These are phyloP conservation scores for Adela reaumurella DNA, from an alignment of 2,888 invertebrate genomes.

Conservation along the genomic window DNA sequence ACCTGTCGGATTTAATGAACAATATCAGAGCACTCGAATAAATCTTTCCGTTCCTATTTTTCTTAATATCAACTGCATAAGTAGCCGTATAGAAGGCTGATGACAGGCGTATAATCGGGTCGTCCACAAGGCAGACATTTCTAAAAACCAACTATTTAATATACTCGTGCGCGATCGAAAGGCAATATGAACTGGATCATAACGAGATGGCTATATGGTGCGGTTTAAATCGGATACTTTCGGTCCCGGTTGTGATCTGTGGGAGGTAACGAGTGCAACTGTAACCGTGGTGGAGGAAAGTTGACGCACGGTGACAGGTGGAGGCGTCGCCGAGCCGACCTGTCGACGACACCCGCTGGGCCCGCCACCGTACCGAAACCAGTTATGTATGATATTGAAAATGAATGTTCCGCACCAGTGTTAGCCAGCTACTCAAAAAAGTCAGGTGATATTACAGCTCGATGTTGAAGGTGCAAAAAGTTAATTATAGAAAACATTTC, in stretches of 20 bases:
- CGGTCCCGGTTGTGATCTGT: not conserved
- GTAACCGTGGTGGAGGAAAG: not conserved
- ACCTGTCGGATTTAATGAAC: too few species aligned
- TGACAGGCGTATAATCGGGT: not conserved
- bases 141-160: not conserved
- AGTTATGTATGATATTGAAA: not conserved
- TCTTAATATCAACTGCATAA: too few species aligned
- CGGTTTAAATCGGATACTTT: not conserved
- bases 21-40: too few species aligned
- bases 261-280: not conserved
- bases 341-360: not conserved
- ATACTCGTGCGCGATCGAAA: not conserved
- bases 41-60: too few species aligned
- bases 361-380: not conserved
- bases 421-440: too few species aligned
- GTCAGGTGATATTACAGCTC: too few species aligned
- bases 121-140: not conserved
- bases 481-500: too few species aligned
- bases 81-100: not conserved
- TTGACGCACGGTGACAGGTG: not conserved
- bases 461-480: too few species aligned
- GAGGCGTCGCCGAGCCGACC: not conserved
- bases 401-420: not conserved
- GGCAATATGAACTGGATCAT: not conserved
- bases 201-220: not conserved